Evolutionary conservation across 23 tunicate genomes (phyloP).

Genomic region (Clavelina lepadiformis): DNA sequence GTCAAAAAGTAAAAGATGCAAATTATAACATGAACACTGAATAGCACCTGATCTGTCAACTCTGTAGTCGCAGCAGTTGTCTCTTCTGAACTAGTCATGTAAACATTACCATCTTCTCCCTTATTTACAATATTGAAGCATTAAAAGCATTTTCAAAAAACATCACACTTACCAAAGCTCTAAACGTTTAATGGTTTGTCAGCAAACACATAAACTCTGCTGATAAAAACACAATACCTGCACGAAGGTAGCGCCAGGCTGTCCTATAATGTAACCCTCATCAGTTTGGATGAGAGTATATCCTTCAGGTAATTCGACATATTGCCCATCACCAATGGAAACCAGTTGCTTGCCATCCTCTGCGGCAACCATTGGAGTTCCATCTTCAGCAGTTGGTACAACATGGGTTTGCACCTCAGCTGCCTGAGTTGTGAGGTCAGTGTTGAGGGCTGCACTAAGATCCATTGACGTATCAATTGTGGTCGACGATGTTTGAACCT

Average conservation of each 20-base stretch:
- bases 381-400: slow-evolving; percentile 38
- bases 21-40: too few relatives aligned
- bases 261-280: slow-evolving; percentile 92
- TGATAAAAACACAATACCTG: slow-evolving; percentile 33
- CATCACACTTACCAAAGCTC: too few relatives aligned
- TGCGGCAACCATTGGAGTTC: slow-evolving; percentile 29
- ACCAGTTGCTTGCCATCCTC: slow-evolving; percentile 91
- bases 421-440: background rate
- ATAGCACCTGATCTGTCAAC: slow-evolving; percentile 73
- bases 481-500: too few relatives aligned
- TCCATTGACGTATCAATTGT: background rate
- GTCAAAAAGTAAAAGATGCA: too few relatives aligned
- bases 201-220: background rate
- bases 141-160: too few relatives aligned
- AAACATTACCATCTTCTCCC: slow-evolving; percentile 95
- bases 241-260: slow-evolving; percentile 87
- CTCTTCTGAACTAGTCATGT: slow-evolving; percentile 88
- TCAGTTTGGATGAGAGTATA: slow-evolving; percentile 93
- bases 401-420: slow-evolving; percentile 16
- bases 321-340: slow-evolving; percentile 91
- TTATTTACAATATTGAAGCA: slow-evolving; percentile 2
- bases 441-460: background rate
- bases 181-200: too few relatives aligned
- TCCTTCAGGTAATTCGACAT: slow-evolving; percentile 91
- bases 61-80: slow-evolving; percentile 52